phyloP scores from a whole-genome alignment of 2,888 invertebrate genomes.

The Adelphocoris suturalis region DNA sequence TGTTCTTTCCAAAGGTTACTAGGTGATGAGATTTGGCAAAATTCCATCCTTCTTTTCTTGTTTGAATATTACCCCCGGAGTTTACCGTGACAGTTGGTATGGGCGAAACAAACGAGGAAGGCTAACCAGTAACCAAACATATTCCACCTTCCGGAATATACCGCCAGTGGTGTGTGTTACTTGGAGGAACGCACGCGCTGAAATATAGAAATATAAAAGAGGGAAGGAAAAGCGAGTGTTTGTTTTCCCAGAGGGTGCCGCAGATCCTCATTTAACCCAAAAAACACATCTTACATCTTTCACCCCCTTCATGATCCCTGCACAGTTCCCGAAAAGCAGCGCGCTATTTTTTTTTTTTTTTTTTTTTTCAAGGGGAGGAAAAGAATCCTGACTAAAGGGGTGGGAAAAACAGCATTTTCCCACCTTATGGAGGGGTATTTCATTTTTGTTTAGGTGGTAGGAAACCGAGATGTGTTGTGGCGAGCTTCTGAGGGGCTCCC shows the following conservation, averaged over 20 bases:
- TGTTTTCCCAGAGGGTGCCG: conserved; percentile 17
- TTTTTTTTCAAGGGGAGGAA: not conserved
- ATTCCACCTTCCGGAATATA: not conserved
- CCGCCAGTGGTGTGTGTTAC: not conserved
- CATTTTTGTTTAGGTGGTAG: conserved; percentile 13
- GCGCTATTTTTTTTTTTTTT: no score
- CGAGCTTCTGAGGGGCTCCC: conserved; percentile 12
- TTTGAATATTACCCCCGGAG: no score
- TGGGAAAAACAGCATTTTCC: not conserved
- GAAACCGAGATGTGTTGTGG: not conserved
- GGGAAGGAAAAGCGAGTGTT: conserved; percentile 3
- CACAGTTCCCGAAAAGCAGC: not conserved
- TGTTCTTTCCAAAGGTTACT: no score
- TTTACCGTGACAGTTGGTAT: no score
- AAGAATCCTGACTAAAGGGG: not conserved
- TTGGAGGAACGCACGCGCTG: not conserved
- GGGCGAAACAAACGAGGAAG: no score
- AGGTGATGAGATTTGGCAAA: no score
- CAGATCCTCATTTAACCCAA: conserved; percentile 39
- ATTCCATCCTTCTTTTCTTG: no score
- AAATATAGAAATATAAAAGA: conserved; percentile 31
- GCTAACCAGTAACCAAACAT: no score
- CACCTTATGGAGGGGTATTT: not conserved
- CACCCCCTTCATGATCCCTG: not conserved
- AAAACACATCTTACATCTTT: conserved; percentile 23